Conservation (phyloP, 2,888 invertebrate species). For the Tetramorium bicarinatum region DNA sequence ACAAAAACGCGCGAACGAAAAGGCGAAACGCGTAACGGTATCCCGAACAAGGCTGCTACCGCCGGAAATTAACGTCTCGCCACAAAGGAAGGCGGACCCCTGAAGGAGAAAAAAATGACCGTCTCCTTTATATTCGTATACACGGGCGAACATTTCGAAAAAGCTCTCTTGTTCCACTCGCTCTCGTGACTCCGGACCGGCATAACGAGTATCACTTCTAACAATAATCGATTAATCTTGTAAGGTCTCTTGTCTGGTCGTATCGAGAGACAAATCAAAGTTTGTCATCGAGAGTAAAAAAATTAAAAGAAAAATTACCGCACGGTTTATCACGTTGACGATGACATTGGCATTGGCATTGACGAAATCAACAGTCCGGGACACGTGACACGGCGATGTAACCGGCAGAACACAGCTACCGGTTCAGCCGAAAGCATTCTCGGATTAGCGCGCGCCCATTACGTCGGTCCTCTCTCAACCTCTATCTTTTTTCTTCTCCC, state of each 20-base stretch:
- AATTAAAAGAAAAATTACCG: not conserved
- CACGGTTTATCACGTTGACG: slow-evolving; percentile 42
- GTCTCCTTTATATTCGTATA: not conserved
- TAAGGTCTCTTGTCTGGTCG: not conserved
- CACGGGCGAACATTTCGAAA: not conserved
- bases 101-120: not conserved
- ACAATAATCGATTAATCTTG: not conserved
- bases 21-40: slow-evolving; percentile 43
- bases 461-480: slow-evolving; percentile 67
- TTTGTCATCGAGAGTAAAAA: no score
- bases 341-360: slow-evolving; percentile 79
- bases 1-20: slow-evolving; percentile 36
- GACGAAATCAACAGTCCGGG: slow-evolving; percentile 67
- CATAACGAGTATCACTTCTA: not conserved
- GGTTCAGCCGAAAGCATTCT: slow-evolving; percentile 62
- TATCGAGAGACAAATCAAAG: not conserved
- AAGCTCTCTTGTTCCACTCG: not conserved
- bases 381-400: slow-evolving; percentile 43
- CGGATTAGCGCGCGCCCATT: slow-evolving; percentile 67
- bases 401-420: slow-evolving; percentile 36
- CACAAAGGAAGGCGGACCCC: slow-evolving; percentile 17
- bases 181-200: no score
- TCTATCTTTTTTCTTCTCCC: slow-evolving; percentile 30
- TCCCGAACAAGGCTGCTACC: slow-evolving; percentile 11
- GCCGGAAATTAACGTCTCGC: slow-evolving; percentile 34